Conservation (phyloP, 2,113 vertebrate genomes). For the Tragelaphus imberbis region DNA sequence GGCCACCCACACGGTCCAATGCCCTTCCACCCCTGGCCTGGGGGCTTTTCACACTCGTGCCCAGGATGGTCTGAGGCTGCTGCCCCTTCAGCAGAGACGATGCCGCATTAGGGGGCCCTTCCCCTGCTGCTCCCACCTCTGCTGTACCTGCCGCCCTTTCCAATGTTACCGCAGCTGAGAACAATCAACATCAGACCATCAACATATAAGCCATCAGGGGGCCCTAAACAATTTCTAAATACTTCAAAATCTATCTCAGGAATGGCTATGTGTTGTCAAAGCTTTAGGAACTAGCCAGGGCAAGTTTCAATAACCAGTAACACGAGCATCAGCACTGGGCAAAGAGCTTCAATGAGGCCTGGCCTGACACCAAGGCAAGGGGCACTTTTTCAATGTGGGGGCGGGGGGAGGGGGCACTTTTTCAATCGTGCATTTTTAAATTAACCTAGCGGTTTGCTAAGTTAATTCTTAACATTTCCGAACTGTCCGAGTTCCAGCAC, state of each 20-base stretch:
- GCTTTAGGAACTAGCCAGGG: background rate
- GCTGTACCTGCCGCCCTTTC: background rate
- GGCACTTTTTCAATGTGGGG: background rate
- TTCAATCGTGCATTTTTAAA: background rate
- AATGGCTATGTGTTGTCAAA: background rate
- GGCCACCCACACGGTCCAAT: background rate
- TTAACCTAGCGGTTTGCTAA: background rate
- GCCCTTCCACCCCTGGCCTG: background rate
- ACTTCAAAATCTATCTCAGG: background rate
- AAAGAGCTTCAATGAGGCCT: background rate
- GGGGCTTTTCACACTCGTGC: background rate
- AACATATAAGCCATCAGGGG: background rate
- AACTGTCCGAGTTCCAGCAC: slow-evolving; percentile 19
- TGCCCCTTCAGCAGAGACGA: background rate
- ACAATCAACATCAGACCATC: background rate
- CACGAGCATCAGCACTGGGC: background rate
- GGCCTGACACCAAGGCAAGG: background rate
- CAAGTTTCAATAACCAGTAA: background rate
- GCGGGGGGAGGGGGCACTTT: background rate
- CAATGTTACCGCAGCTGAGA: background rate
- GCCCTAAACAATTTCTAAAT: background rate
- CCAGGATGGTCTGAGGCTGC: background rate
- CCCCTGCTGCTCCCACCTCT: background rate
- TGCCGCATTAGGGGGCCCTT: background rate
- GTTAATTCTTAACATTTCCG: background rate